Conservation (phyloP, 2,113 vertebrate genomes). For the Epinephelus lanceolatus region DNA sequence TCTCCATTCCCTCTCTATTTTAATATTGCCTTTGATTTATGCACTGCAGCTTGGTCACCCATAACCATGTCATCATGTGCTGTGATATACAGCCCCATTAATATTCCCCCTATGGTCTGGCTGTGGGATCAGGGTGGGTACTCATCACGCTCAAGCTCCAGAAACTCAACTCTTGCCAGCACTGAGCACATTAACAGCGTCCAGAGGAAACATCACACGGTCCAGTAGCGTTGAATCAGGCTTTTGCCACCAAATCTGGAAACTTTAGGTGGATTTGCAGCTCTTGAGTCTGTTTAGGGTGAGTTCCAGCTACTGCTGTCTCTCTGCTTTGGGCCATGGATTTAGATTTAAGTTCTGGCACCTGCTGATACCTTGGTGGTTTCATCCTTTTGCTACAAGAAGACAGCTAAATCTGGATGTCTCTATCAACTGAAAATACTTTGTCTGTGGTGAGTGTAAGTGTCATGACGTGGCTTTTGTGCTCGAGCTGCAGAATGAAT, state of each 20-base stretch:
- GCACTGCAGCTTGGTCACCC: conserved; percentile 31
- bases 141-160: conserved; percentile 33
- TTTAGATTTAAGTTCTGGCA: conserved; percentile 18
- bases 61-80: conserved; percentile 54
- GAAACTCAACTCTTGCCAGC: conserved; percentile 43
- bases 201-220: conserved; percentile 60
- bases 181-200: conserved; percentile 30
- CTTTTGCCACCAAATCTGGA: conserved; percentile 38
- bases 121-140: conserved; percentile 33
- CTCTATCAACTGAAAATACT: neutral
- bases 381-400: conserved; percentile 3
- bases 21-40: conserved; percentile 58
- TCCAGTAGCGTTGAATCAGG: conserved; percentile 37
- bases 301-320: conserved; percentile 34
- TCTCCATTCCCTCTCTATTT: conserved; percentile 18
- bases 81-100: conserved; percentile 61
- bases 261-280: conserved; percentile 28
- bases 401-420: neutral
- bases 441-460: neutral
- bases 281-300: conserved; percentile 12
- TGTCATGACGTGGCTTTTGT: too few relatives aligned
- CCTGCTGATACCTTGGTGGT: neutral
- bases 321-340: neutral
- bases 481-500: too few relatives aligned
- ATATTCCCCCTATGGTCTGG: conserved; percentile 41